phyloP scores from a whole-genome alignment of 2,797 vertebrate species.

The Graptemys geographica region DNA sequence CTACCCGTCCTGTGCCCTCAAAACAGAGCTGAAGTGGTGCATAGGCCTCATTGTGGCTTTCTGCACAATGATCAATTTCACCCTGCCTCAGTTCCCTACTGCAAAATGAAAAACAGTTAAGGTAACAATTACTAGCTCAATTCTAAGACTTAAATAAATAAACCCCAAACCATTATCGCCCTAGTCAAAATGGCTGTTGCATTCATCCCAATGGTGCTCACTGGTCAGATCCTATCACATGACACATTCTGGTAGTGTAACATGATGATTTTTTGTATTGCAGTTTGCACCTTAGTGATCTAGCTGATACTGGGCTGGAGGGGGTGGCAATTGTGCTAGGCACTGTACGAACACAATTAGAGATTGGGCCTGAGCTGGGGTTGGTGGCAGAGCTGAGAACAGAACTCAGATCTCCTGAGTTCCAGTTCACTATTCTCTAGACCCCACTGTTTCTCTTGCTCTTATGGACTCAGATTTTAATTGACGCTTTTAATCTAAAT shows the following conservation, averaged over 20 bases:
- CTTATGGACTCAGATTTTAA: background rate
- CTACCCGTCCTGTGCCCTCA: background rate
- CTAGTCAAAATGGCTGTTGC: slow-evolving; percentile 17
- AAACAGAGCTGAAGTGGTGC: background rate
- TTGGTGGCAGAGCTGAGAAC: background rate
- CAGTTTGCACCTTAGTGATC: background rate
- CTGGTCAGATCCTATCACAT: slow-evolving; percentile 35
- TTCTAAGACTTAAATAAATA: slow-evolving; percentile 53
- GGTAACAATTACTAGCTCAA: background rate
- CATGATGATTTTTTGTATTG: background rate
- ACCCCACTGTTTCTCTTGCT: background rate
- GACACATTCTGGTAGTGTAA: background rate
- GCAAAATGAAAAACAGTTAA: slow-evolving; percentile 33
- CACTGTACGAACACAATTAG: background rate
- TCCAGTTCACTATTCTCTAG: background rate
- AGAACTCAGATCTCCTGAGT: background rate
- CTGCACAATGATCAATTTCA: background rate
- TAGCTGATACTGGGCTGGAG: background rate
- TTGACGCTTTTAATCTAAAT: background rate
- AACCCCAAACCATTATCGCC: background rate
- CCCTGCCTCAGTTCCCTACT: background rate
- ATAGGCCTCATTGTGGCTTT: background rate
- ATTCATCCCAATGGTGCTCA: background rate
- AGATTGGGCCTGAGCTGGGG: background rate
- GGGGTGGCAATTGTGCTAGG: background rate